Base-by-base conservation (phyloP, 1,140 invertebrate species). In the Popillia japonica region DNA sequence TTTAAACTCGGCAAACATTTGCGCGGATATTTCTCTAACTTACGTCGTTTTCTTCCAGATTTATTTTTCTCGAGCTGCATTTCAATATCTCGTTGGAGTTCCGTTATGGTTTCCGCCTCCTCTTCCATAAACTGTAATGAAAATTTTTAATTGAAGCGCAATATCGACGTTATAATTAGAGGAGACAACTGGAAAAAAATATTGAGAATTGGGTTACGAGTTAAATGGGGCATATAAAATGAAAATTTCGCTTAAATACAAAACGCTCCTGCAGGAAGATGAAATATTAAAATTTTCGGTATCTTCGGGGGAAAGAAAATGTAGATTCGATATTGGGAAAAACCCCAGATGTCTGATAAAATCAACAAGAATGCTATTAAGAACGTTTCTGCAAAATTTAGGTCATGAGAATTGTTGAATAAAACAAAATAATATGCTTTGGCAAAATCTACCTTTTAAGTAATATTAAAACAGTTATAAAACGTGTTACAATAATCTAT, bases 41-140 rank as follows among this genome's bases (percentile, higher is more conserved):
- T 41, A 76, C 75, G 75, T 27, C 27, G 14, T 34, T 42, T 41
- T 8, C 22, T 76, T n/a, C 41, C 41, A 76, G 41, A 48, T 17
- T 22, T 55, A 48, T 55, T 87, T 81, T 87, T 88, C 72, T 95
- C 93, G 76, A 98, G 86, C 41, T 95, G 93, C 68, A 86, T 88
- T 84, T 95, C 93, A 81, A 95, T 95, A 87, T 94, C 91, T 78
- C 87, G 90, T 84, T 95, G 94, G 6, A 95, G 84, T 40, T 94
- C 90, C 7, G 90, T 90, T 78, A 95, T 87, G 85, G 94, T 90
- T 78, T 90, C 86, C 64, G 90, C 89, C 83, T 92, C 89, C 85
- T 93, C 92, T 83, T 92, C 90, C 84, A 92, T 86, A 78, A 90
- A 83, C 88, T 91, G 81, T 41, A 87, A 85, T 79, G 48, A 61